These are phyloP conservation scores for Caerostris darwini DNA, from an alignment of 1,140 invertebrate species.

Conservation along the genomic window DNA sequence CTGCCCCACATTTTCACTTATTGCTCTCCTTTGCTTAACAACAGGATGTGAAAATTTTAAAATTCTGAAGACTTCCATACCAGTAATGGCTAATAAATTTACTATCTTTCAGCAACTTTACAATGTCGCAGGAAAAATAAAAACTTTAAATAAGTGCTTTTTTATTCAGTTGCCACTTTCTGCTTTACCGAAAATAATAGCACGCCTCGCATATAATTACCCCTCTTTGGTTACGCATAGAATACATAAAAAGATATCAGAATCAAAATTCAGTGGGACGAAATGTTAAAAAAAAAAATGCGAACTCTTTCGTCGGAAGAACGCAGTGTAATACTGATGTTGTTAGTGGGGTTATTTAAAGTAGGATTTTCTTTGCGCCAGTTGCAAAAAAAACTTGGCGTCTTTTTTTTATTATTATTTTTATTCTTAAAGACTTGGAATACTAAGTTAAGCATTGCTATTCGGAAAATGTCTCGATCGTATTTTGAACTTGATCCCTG, in stretches of 20 bases:
- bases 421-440: background rate
- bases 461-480: background rate
- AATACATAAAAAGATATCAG: background rate
- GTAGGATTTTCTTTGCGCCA: background rate
- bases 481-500: background rate
- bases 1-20: no score
- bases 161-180: background rate
- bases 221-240: background rate
- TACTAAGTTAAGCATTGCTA: background rate
- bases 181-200: background rate
- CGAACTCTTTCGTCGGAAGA: background rate
- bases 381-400: background rate
- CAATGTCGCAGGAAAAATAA: no score
- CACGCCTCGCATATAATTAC: background rate
- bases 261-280: background rate
- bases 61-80: no score
- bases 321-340: background rate
- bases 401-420: background rate
- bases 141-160: background rate
- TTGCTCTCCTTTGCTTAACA: no score
- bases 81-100: no score
- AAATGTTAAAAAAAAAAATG: background rate
- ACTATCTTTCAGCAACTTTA: no score
- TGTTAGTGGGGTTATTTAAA: slow-evolving; percentile 1
- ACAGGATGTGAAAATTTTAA: no score